Base-by-base conservation (phyloP, 2,888 invertebrate species). In the Machimus atricapillus region DNA sequence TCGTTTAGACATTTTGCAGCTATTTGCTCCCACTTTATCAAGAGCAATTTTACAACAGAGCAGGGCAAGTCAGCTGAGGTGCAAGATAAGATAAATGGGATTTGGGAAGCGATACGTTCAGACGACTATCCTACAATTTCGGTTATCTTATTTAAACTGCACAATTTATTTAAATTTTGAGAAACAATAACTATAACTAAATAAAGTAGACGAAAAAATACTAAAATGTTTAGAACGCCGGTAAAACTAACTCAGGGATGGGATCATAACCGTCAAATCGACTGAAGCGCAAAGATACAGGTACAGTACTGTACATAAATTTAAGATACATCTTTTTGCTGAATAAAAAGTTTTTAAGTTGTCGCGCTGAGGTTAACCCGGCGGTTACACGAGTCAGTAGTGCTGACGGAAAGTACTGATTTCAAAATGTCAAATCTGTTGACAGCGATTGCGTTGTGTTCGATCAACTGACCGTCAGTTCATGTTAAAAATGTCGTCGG, bases 1-100 rank as follows among this genome's bases (percentile, higher is more conserved):
- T 88, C 94, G 88, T 86, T 90, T 87, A 43, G 86, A 87, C 90
- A 90, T 90, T 46, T 46, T 83, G 74, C n/a, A 52, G 16, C 52
- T n/a, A n/a, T 6, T 52, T 52, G 16, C 7, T 52, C 7, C 7
- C 7, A 52, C n/a, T n/a, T 52, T 52, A n/a, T 52, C 52, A n/a
- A 2, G 19, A 7, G 7, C 1, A 52, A 52, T 52, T 16, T n/a
- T n/a, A n/a, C 16, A 52, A n/a, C 16, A 40, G 12, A 9, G 9
- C 1, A 12, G 40, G 40, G 9, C 43, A 14, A 43, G 16, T 46
- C 43, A 46, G 43, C 43, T 46, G 16, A 16, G 3, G 14, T 46
- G 43, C 43, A 46, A 46, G 43, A 46, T 46, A 46, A 46, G 43
- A 46, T 46, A 46, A 46, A 46, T 46, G 14, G 4, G 14, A 46